These are phyloP conservation scores for Sturnira hondurensis DNA, from an alignment of 2,113 vertebrate genomes.

Conservation along the genomic window DNA sequence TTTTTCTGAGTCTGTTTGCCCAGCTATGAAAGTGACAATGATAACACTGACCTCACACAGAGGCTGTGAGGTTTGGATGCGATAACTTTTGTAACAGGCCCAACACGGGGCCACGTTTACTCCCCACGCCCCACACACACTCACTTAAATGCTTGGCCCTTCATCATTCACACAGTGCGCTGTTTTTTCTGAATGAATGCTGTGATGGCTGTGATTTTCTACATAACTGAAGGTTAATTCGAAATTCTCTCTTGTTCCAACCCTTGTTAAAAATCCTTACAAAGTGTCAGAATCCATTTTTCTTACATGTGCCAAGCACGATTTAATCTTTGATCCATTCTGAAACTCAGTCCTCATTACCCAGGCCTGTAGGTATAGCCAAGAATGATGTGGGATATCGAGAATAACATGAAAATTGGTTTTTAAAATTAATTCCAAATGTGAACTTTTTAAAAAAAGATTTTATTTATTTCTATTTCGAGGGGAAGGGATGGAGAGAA, in stretches of 20 bases:
- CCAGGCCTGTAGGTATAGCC: not conserved
- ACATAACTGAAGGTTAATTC: slow-evolving; percentile 65
- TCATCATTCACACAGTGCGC: not conserved
- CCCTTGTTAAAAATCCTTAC: slow-evolving; percentile 58
- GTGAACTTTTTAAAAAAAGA: not conserved
- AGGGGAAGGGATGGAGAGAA: no score
- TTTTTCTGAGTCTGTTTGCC: not conserved
- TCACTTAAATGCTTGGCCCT: not conserved
- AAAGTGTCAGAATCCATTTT: slow-evolving; percentile 63
- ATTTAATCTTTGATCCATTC: slow-evolving; percentile 58
- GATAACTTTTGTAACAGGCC: not conserved
- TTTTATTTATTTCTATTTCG: no score
- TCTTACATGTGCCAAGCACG: not conserved
- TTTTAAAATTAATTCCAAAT: slow-evolving; percentile 52
- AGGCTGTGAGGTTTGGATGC: not conserved
- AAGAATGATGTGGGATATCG: not conserved
- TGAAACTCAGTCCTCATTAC: slow-evolving; percentile 47
- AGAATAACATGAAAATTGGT: slow-evolving; percentile 18
- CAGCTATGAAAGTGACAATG: not conserved
- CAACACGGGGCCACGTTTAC: fast-evolving
- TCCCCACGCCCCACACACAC: not conserved
- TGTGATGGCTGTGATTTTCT: slow-evolving; percentile 38
- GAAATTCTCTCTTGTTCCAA: slow-evolving; percentile 52
- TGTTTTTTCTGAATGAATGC: slow-evolving; percentile 37
- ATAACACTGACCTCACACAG: not conserved